These are phyloP conservation scores for Eristalinus sepulchralis DNA, from an alignment of 2,888 invertebrate species.

Conservation along the genomic window DNA sequence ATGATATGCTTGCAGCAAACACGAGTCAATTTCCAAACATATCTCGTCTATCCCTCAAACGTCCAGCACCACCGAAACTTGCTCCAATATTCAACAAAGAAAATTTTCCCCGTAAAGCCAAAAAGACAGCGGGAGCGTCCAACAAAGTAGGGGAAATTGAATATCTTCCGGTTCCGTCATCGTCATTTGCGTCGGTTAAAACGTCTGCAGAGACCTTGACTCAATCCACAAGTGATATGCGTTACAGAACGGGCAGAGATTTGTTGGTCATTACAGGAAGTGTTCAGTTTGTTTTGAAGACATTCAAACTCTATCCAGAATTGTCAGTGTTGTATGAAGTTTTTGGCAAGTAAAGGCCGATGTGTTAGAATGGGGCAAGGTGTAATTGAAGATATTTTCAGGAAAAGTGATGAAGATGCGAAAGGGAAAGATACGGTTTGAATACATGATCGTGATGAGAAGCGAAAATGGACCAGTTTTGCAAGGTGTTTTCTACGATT, in stretches of 20 bases:
- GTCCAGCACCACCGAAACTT: slow-evolving; percentile 17
- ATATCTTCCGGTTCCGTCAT: slow-evolving; percentile 24
- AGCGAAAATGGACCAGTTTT: slow-evolving; percentile 76
- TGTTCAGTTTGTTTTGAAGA: slow-evolving; percentile 48
- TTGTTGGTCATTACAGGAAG: slow-evolving; percentile 37
- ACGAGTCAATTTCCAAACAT: slow-evolving; percentile 34
- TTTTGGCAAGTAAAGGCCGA: slow-evolving; percentile 74
- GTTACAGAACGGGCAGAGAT: slow-evolving; percentile 16
- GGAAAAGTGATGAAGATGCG: slow-evolving; percentile 76
- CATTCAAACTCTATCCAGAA: slow-evolving; percentile 71
- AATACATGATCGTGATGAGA: slow-evolving; percentile 76
- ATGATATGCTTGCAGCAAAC: slow-evolving; percentile 19
- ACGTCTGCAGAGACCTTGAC: neutral
- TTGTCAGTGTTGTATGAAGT: slow-evolving; percentile 76
- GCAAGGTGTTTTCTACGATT: slow-evolving; percentile 78
- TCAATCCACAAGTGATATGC: neutral
- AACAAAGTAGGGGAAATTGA: slow-evolving; percentile 14
- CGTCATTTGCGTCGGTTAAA: neutral
- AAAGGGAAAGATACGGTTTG: slow-evolving; percentile 75
- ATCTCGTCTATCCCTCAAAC: slow-evolving; percentile 40
- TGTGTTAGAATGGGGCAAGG: neutral
- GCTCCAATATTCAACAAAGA: slow-evolving; percentile 61
- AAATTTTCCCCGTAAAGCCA: slow-evolving; percentile 23
- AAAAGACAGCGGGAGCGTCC: neutral
- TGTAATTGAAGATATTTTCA: slow-evolving; percentile 55